Evolutionary conservation across 2,888 invertebrate species (phyloP).

Genomic region (Philopedon plagiatum): DNA sequence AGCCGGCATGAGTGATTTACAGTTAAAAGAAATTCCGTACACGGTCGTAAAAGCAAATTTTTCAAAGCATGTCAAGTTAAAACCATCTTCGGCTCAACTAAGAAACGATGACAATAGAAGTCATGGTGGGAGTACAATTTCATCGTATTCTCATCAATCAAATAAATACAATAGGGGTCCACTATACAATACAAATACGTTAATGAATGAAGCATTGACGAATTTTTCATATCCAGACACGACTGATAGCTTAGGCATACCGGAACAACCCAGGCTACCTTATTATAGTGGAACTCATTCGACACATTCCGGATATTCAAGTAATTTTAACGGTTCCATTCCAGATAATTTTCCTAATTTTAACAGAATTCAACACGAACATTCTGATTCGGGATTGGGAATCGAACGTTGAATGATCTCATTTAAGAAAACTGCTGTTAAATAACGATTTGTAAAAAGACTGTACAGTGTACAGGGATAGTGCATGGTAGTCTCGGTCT

Average conservation of each 20-base stretch:
- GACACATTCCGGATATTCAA: conserved; percentile 46
- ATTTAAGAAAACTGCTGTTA: background rate
- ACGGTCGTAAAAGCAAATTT: conserved; percentile 85
- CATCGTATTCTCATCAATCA: conserved; percentile 38
- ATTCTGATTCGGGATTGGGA: conserved; percentile 83
- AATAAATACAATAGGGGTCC: conserved; percentile 48
- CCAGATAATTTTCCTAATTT: conserved; percentile 48
- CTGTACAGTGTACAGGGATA: no score
- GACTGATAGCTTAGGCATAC: conserved; percentile 51
- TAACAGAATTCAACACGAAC: conserved; percentile 75
- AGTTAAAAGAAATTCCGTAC: conserved; percentile 89
- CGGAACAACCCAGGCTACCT: conserved; percentile 54
- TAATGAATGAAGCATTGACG: conserved; percentile 56
- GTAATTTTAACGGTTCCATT: conserved; percentile 49
- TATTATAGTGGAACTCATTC: conserved; percentile 51
- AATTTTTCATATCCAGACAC: conserved; percentile 57
- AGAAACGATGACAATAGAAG: conserved; percentile 52
- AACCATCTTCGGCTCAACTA: conserved; percentile 49
- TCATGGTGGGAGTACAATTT: conserved; percentile 28
- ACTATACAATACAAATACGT: conserved; percentile 47
- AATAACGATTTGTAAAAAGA: no score
- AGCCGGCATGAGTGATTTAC: conserved; percentile 89
- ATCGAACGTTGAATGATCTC: conserved; percentile 69
- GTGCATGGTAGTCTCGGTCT: no score
- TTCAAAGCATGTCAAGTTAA: conserved; percentile 74